Base-by-base conservation (phyloP, 2,113 vertebrate species). In the Chloroceryle aenea region DNA sequence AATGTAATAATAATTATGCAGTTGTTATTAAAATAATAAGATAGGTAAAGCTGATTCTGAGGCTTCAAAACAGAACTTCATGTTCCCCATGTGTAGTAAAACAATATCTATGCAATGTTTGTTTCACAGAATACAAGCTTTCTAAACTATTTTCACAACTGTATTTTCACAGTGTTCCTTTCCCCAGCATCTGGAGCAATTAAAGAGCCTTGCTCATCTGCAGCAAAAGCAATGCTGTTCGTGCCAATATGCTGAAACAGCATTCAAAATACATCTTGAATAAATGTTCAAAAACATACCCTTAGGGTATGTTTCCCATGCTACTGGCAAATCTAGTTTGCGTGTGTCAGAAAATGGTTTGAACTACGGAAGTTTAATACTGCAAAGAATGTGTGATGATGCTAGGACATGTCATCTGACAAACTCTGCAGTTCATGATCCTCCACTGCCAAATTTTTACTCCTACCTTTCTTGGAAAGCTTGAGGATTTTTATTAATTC, bases 241-340 rank as follows among this genome's bases (percentile, higher is more conserved):
- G 93, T 98, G 97, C 93, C 85, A 82, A 95, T 90, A 97, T 79
- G 96, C 94, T 96, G 95, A 97, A 97, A 95, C 75, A 93, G 95
- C 90, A 93, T 84, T 97, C 93, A 97, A 97, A 98, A 95, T 82
- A 95, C 91, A 89, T 95, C 97, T 97, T 97, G 97, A 97, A 97
- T 96, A 97, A 97, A 97, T 92, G 96, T 97, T 97, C 96, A 97
- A 93, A 97, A 97, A 61, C 85, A 72, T 95, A 85, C 86, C 98
- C 97, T 94, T 58, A 96, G 97, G 97, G 96, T 89, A 97, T n/a
- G 91, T 90, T 97, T 97, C 96, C 95, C 64, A 43, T 97, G 96
- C 96, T 97, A 95, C 96, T 95, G 96, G 97, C 95, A 98, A 97
- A 97, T 95, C 94, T 83, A 89, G 94, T 96, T 96, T 95, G 95